Conservation (phyloP, 2,888 invertebrate species). For the Synergus laeviventris region DNA sequence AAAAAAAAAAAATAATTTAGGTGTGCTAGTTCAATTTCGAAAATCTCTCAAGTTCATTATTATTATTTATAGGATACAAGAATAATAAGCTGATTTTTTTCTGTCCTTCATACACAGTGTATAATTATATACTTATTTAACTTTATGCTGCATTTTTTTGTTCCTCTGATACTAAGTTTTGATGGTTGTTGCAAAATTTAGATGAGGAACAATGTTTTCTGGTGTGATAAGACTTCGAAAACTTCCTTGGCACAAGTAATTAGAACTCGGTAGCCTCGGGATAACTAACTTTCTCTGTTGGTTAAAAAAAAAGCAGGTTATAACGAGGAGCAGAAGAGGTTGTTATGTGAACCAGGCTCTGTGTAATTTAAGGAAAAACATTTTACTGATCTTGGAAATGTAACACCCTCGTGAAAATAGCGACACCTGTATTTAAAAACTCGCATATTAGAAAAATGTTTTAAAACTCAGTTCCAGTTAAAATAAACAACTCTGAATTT, state of each 20-base stretch:
- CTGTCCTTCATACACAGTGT: no score
- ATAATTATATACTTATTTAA: no score
- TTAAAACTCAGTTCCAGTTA: background rate
- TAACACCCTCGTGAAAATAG: background rate
- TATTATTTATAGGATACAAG: background rate
- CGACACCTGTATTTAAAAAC: background rate
- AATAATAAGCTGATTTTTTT: background rate
- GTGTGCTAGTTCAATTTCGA: no score
- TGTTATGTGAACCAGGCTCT: background rate
- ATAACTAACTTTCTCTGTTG: conserved; percentile 19
- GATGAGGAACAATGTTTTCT: conserved; percentile 1
- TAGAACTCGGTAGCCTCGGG: background rate
- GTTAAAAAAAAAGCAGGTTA: conserved; percentile 1
- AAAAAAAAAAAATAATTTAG: no score
- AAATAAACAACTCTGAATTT: no score
- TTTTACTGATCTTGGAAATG: background rate
- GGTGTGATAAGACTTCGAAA: background rate
- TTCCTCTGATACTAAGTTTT: background rate
- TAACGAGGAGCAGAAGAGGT: conserved; percentile 2
- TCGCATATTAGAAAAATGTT: conserved; percentile 1
- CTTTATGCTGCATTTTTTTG: background rate
- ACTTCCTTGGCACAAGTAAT: conserved; percentile 30
- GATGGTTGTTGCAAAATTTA: background rate
- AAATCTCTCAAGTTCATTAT: no score
- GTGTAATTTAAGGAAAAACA: conserved; percentile 19